These are phyloP conservation scores for Zaprionus obscuricornis DNA, from an alignment of 2,888 invertebrate genomes.

Conservation along the genomic window DNA sequence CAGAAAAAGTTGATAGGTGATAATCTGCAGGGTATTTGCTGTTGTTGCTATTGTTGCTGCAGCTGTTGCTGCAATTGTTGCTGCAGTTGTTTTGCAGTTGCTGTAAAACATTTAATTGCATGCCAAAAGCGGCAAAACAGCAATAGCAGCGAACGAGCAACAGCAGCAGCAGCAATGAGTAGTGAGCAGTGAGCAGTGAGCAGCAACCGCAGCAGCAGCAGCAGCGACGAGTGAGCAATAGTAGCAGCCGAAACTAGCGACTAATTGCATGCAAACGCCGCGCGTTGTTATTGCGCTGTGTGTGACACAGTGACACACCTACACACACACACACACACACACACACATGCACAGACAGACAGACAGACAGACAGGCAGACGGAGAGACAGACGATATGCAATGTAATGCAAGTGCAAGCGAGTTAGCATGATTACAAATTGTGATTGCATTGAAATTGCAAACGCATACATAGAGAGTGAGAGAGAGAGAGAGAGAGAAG, in stretches of 20 bases:
- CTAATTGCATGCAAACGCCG: constrained; percentile 55
- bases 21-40: constrained; percentile 17
- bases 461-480: constrained; percentile 31
- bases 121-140: constrained; percentile 33
- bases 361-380: constrained; percentile 2
- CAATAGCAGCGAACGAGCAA: constrained; percentile 2
- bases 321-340: constrained; percentile 32
- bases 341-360: constrained; percentile 9
- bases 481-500: no score
- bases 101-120: constrained; percentile 50
- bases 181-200: not conserved
- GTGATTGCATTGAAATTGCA: constrained; percentile 58
- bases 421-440: constrained; percentile 54
- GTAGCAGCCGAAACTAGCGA: constrained; percentile 23
- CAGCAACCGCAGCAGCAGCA: constrained; percentile 5
- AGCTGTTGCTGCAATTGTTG: constrained; percentile 12
- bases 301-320: constrained; percentile 77
- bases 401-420: constrained; percentile 42
- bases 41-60: constrained; percentile 16
- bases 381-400: not conserved
- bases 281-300: constrained; percentile 50
- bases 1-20: not conserved
- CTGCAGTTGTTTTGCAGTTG: constrained; percentile 58
- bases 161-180: constrained; percentile 7
- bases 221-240: constrained; percentile 10